Base-by-base conservation (phyloP, 2,888 invertebrate species). In the Pharmacophagus antenor region DNA sequence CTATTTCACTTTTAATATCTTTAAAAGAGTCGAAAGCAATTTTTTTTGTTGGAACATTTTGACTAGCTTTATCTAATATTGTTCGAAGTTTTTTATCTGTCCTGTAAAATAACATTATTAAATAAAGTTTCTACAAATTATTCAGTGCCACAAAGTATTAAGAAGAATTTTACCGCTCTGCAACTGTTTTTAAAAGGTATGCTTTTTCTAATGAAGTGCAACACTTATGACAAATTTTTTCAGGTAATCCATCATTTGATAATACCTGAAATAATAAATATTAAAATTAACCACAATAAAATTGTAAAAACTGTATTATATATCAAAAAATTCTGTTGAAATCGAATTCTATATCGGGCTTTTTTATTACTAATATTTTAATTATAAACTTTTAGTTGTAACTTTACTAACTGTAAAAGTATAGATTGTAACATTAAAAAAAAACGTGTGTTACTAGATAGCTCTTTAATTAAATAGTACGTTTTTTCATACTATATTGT, bases 1-100 rank as follows among this genome's bases (percentile, higher is more conserved):
- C 85, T 63, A 91, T 89, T 68, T 91, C 90, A 77, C 85, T 84
- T 76, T 91, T 91, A 12, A 91, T 84, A 62, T 91, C 91, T 54
- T 81, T 85, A 56, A 91, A 83, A 18, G 89, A 85, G 71, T 91
- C 84, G 80, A 91, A 91, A 42, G 82, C 79, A 56, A 91, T 85
- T 69, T 91, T 91, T 65, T 90, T 91, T 7, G 86, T 88, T 41
- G 85, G 78, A 25, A 79, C 69, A 65, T 68, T 78, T 61, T 71
- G 67, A 64, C 71, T 78, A 51, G 73, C 70, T 63, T 76, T 82
- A 41, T 72, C 72, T 56, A 83, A 59, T 46, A 84, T 68, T 64
- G 80, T 84, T 61, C 86, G 73, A n/a, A 91, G 74, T 62, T 82
- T 85, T 67, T 69, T 81, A 62, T 91, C 90, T 18, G 88, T 84